Evolutionary conservation across 2,113 vertebrate species (phyloP).

Genomic region (Todiramphus chloris): DNA sequence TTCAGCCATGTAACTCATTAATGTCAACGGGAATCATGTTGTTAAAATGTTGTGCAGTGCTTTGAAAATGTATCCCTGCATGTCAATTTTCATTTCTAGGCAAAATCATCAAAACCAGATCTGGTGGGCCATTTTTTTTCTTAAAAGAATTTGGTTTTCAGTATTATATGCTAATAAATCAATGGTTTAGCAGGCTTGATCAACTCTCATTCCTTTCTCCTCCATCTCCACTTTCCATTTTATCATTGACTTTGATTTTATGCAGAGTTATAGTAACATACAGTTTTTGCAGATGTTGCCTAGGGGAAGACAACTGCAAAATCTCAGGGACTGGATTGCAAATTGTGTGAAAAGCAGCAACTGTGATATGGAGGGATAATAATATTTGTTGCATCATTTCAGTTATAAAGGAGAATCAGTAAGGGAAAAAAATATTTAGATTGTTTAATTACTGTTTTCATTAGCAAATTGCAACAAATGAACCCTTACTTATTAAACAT

Average conservation of each 20-base stretch:
- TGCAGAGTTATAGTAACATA: constrained; percentile 18
- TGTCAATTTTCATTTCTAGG: constrained; percentile 17
- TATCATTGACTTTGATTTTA: constrained; percentile 64
- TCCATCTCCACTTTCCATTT: constrained; percentile 46
- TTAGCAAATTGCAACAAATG: neutral
- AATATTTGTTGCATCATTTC: neutral
- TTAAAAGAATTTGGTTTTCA: neutral
- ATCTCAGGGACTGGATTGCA: neutral
- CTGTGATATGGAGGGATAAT: neutral
- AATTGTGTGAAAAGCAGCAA: constrained; percentile 11
- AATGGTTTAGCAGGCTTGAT: neutral
- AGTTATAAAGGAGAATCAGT: neutral
- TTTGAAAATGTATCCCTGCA: constrained; percentile 54
- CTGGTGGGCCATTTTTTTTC: neutral
- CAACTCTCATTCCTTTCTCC: neutral
- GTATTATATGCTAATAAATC: constrained; percentile 50
- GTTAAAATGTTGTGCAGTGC: constrained; percentile 1
- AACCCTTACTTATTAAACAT: neutral
- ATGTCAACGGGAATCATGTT: constrained; percentile 29
- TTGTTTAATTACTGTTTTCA: neutral
- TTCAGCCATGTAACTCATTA: constrained; percentile 44
- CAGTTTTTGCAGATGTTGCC: neutral
- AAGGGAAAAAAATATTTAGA: neutral
- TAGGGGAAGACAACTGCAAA: constrained; percentile 24
- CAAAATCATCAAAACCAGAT: constrained; percentile 63